Evolutionary conservation across 2,888 invertebrate genomes (phyloP).

Genomic region (Megaustenia siamemsis): DNA sequence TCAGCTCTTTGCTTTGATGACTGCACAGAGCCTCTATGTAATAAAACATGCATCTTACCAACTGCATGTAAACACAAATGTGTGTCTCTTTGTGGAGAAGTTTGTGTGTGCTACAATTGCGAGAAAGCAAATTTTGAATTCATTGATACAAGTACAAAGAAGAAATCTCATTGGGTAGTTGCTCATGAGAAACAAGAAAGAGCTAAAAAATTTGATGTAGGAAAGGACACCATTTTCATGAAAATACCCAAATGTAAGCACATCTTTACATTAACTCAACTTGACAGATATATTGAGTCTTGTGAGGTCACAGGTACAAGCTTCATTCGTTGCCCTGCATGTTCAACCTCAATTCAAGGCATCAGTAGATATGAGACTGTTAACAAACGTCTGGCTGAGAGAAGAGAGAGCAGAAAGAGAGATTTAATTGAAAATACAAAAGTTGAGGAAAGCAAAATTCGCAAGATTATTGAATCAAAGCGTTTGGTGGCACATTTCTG

Average conservation of each 20-base stretch:
- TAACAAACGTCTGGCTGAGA: constrained; percentile 24
- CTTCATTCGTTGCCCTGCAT: constrained; percentile 43
- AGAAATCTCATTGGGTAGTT: not conserved
- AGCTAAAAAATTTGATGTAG: constrained; percentile 38
- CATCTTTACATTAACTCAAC: constrained; percentile 40
- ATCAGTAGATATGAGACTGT: constrained; percentile 42
- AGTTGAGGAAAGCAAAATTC: constrained; percentile 12
- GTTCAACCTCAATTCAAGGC: constrained; percentile 24
- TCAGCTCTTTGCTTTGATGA: constrained; percentile 33
- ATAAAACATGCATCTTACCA: constrained; percentile 32
- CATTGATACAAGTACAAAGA: constrained; percentile 35
- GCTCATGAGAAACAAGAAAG: constrained; percentile 39
- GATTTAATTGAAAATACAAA: not conserved
- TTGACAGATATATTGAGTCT: constrained; percentile 43
- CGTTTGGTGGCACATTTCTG: constrained; percentile 32
- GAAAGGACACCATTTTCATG: constrained; percentile 36
- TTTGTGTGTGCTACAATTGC: constrained; percentile 46
- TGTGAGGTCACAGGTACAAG: constrained; percentile 23
- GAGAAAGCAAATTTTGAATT: constrained; percentile 45
- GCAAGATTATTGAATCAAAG: constrained; percentile 5
- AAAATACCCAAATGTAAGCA: constrained; percentile 52
- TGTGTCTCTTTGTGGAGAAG: constrained; percentile 51
- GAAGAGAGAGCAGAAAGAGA: constrained; percentile 41
- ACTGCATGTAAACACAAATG: constrained; percentile 39
- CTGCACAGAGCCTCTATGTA: constrained; percentile 37